A percentile compares a stretch with the other conserved stretches of the same genome.
Conservation (phyloP, 1,140 invertebrate genomes). For the Thalassaphorura encarpata region DNA sequence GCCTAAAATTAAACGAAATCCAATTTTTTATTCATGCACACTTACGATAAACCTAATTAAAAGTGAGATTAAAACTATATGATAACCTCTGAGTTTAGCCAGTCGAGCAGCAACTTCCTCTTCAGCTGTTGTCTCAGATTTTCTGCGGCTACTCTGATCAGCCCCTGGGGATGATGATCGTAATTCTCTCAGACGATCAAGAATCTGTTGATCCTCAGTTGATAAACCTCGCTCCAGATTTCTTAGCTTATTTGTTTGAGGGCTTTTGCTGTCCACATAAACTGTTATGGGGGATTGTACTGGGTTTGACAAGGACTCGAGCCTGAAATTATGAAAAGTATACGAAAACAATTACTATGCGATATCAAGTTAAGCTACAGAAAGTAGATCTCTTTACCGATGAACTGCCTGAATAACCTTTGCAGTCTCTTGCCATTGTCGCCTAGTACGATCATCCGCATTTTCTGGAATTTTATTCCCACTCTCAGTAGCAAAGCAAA, state of each 20-base stretch:
- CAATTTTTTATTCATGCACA: not conserved
- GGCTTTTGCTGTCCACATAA: constrained; percentile 35
- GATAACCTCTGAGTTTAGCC: constrained; percentile 30
- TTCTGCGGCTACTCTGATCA: not conserved
- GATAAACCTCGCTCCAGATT: constrained; percentile 38
- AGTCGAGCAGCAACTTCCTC: constrained; percentile 32
- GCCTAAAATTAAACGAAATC: not conserved
- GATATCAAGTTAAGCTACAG: too few species aligned
- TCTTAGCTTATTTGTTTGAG: constrained; percentile 36
- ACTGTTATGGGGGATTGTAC: constrained; percentile 42
- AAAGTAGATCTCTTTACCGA: constrained; percentile 3
- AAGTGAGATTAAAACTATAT: not conserved
- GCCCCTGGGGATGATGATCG: too few species aligned
- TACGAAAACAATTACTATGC: not conserved
- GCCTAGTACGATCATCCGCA: not conserved
- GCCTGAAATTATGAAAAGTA: not conserved
- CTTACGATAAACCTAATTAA: not conserved
- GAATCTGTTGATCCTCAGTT: constrained; percentile 43
- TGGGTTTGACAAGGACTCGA: constrained; percentile 35
- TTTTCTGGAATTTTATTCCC: not conserved
- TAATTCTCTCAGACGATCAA: constrained; percentile 49
- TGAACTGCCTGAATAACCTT: constrained; percentile 14
- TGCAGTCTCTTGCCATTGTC: constrained; percentile 4
- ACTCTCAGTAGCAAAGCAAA: too few species aligned
- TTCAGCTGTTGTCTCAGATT: constrained; percentile 20